A percentile compares a stretch with the other conserved stretches of the same genome.
Evolutionary conservation across 1,140 invertebrate genomes (phyloP).

Genomic region (Tyrophagus putrescentiae): DNA sequence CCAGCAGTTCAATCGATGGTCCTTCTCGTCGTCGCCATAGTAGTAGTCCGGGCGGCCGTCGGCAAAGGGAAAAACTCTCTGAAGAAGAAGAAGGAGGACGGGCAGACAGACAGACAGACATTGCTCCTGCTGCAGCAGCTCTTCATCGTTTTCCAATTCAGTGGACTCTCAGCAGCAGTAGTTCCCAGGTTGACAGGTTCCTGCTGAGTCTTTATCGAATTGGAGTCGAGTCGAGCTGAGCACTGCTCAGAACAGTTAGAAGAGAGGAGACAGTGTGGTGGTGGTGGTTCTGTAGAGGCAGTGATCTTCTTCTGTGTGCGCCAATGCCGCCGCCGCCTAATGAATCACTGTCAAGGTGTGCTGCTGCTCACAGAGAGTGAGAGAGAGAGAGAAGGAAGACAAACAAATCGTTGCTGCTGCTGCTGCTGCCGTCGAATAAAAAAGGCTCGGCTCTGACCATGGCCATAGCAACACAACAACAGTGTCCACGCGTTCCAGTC

Average conservation of each 20-base stretch:
- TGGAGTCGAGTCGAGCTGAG: too few species aligned
- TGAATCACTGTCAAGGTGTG: conserved; percentile 17
- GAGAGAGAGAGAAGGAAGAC: conserved; percentile 18
- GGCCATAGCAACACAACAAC: background rate
- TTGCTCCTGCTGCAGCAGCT: background rate
- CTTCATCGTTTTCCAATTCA: conserved; percentile 1
- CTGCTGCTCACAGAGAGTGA: background rate
- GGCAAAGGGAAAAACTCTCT: too few species aligned
- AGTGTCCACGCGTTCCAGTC: background rate
- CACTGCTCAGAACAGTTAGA: background rate
- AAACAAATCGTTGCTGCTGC: background rate
- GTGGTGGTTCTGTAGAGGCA: background rate
- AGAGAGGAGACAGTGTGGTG: background rate
- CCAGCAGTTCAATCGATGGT: too few species aligned
- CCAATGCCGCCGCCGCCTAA: background rate
- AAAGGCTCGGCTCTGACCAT: background rate
- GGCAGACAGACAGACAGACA: too few species aligned
- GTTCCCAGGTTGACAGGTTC: conserved; percentile 7
- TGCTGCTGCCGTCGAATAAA: background rate
- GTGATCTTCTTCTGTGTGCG: background rate
- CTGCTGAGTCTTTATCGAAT: conserved; percentile 5
- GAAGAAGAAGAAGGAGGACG: too few species aligned
- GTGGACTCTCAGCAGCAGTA: background rate
- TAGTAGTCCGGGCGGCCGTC: too few species aligned
- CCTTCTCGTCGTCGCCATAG: too few species aligned